Evolutionary conservation across 2,113 vertebrate species (phyloP), one percentile per base, ranked within the genome.

Genomic region (Sturnira hondurensis): DNA sequence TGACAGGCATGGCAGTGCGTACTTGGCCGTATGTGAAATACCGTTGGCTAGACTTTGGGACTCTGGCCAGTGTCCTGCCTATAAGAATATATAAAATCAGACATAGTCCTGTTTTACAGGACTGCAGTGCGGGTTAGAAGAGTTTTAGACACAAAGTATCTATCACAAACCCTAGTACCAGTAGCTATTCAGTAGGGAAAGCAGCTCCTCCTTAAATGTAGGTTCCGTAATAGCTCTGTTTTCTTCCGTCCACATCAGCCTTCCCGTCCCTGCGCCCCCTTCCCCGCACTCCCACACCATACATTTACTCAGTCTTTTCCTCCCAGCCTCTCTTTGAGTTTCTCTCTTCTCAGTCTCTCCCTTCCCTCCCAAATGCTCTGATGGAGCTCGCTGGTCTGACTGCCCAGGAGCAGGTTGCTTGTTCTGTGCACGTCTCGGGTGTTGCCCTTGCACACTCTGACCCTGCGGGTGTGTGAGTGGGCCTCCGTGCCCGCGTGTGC

Each of bases 401-500:
- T 65, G 56, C 74, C 24, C 28, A 17, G 68, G 71, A 74, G 24
- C 86, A 43, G 19, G 4, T 80, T 47, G 31, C 45, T 43, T 24
- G n/a, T 41, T 52, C 8, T 3, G 47, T 71, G 2, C 56, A 77
- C 28, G 38, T 82, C 54, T 43, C 38, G 61, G 68, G 41, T 56
- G 2, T 24, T 70, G 33, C 63, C 50, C 81, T 71, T 15, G 38
- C 24, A 36, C 15, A 24, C 9, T 76, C 28, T 76, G 73, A 33
- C 56, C 68, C 63, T 43, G 76, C 13, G 47, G 4, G 47, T 22
- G 45, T 26, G 10, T 3, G 12, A 16, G 17, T 5, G 10, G 0
- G 0, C 15, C 56, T 6, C 56, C 2, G 45, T 8, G 3, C 26
- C 8, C 2, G 2, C 4, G 2, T 11, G 10, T 12, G 7, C 2